A percentile compares a stretch with the other conserved stretches of the same genome.
These are phyloP conservation scores for Gymnoscelis rufifasciata DNA, from an alignment of 2,888 invertebrate genomes.

Conservation along the genomic window DNA sequence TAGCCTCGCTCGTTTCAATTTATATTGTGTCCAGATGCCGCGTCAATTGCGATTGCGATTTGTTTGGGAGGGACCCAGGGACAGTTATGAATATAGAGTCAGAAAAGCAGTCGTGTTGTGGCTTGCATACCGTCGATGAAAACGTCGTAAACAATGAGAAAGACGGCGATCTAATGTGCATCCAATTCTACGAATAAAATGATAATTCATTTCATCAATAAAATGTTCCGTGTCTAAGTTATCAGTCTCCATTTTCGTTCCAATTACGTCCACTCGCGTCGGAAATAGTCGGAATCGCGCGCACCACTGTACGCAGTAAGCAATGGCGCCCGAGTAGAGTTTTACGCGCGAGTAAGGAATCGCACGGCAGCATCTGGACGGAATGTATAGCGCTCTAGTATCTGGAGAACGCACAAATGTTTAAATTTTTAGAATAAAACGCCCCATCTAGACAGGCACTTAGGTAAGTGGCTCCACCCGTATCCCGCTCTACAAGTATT, in stretches of 20 bases:
- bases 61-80: not conserved
- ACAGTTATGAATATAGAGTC: too few species aligned
- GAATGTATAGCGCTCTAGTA: not conserved
- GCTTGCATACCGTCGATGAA: too few species aligned
- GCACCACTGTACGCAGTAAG: not conserved
- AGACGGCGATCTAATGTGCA: too few species aligned
- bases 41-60: not conserved
- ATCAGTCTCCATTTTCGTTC: too few species aligned
- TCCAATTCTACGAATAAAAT: too few species aligned
- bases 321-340: not conserved
- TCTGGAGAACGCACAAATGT: not conserved
- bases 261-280: too few species aligned
- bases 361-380: not conserved
- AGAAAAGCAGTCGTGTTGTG: too few species aligned
- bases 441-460: not conserved
- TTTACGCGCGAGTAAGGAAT: conserved; percentile 1
- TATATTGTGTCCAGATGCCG: not conserved
- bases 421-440: not conserved
- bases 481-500: too few species aligned
- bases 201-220: too few species aligned
- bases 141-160: too few species aligned
- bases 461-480: too few species aligned
- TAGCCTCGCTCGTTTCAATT: not conserved
- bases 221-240: too few species aligned
- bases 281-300: not conserved